These are phyloP conservation scores for Ceratina calcarata DNA, from an alignment of 1,140 invertebrate species.

Conservation along the genomic window DNA sequence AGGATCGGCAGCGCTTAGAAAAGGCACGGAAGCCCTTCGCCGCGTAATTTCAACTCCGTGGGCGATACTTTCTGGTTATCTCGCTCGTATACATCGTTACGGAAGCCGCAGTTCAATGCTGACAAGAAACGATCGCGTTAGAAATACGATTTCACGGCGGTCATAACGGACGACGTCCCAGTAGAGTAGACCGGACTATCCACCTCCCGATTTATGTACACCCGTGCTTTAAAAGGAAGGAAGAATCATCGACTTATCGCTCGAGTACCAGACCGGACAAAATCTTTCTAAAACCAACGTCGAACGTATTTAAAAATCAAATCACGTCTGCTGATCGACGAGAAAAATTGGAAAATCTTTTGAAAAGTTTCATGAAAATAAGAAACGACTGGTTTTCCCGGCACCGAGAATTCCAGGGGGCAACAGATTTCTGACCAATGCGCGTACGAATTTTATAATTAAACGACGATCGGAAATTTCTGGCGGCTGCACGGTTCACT, in stretches of 20 bases:
- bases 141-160: slow-evolving; percentile 46
- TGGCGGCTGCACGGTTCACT: slow-evolving; percentile 7
- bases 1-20: neutral
- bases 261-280: too few relatives aligned
- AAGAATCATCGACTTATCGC: too few relatives aligned
- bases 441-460: slow-evolving; percentile 21
- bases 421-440: too few relatives aligned
- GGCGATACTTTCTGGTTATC: slow-evolving; percentile 50
- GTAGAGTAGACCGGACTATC: slow-evolving; percentile 9
- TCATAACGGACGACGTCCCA: slow-evolving; percentile 32
- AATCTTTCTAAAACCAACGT: too few relatives aligned
- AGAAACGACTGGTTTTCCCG: too few relatives aligned
- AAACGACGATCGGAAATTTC: slow-evolving; percentile 12
- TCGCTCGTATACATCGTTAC: slow-evolving; percentile 37
- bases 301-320: too few relatives aligned
- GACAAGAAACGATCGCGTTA: slow-evolving; percentile 50
- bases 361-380: too few relatives aligned
- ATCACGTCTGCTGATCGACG: too few relatives aligned
- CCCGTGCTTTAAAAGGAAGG: too few relatives aligned
- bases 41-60: slow-evolving; percentile 35
- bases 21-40: slow-evolving; percentile 17
- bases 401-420: too few relatives aligned
- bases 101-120: slow-evolving; percentile 48
- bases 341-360: too few relatives aligned
- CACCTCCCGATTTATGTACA: too few relatives aligned